Evolutionary conservation across 35 echinoderm and acorn worm species (phyloP), one percentile per base, ranked within the genome.

Genomic region (Apostichopus parvimensis): DNA sequence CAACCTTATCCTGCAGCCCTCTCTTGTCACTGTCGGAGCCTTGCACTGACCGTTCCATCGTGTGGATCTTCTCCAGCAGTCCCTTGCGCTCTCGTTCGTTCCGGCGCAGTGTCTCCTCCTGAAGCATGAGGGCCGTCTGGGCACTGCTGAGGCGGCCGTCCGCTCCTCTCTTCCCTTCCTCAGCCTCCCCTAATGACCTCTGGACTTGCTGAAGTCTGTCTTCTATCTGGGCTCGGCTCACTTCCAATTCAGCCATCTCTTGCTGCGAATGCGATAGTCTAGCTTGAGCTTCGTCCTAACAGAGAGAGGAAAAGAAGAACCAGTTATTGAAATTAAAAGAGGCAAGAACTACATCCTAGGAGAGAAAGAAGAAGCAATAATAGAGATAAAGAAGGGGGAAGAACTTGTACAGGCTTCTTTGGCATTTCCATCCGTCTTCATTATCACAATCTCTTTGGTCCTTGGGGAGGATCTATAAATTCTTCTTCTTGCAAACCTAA

Each of bases 81-180:
- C 93, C 94, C 57, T 94, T 95, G 5, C 94, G 82, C 9, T 98
- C 97, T 15, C 97, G 85, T 79, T 98, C 96, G 78, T 94, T 95
- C 8, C 97, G 88, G 21, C 91, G 79, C 52, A 98, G 94, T 3
- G 96, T 98, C 82, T 96, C 94, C 68, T 96, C 97, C 78, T 98
- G 97, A 65, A 97, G 93, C 95, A 94, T 97, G 14, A 94, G 87
- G 9, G 93, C 93, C 15, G 93, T 94, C 89, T 95, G 94, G 2
- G 97, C 97, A 57, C 97, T 98, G 68, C 97, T 96, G 64, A 98
- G 88, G n/a, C 97, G 90, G 14, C 97, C 97, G 70, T 98, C 97
- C 13, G 97, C 97, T 15, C 97, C 97, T 14, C 97, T 86, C 55
- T 98, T 98, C 5, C 97, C 97, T 87, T 98, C 97, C 83, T 98